Base-by-base conservation (phyloP, 1,140 invertebrate genomes). In the Macrobrachium nipponense region DNA sequence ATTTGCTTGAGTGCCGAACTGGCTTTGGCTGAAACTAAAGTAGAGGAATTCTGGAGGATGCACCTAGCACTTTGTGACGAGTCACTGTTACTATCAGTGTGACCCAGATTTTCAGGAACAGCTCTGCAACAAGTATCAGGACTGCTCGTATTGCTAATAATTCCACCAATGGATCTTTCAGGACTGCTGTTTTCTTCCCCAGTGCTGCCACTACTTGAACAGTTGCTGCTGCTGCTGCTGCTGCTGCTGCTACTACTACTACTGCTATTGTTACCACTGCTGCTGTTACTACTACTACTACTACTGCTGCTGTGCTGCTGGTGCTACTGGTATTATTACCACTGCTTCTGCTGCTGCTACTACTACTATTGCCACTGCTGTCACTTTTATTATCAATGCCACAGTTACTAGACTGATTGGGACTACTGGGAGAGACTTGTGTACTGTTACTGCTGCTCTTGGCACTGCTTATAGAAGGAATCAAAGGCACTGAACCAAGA, bases 1-100 rank as follows among this genome's bases (percentile, higher is more conserved):
- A 89, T 87, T 62, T 89, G 88, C 36, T 89, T 89, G 18, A 78
- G 70, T 15, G 82, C 78, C 61, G 84, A 86, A 36, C 60, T 80
- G 59, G 79, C 58, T 58, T 82, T 87, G 4, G 70, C 73, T 64
- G 85, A 77, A n/a, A 64, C 18, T 10, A 73, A 81, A 27, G 83
- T 44, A 43, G 75, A 59, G 18, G 77, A 77, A 18, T 66, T 75
- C 59, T 86, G 77, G 27, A 59, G 51, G 66, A 23, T 79, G 51
- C 66, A 72, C 2, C 68, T 68, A 73, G 78, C 51, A 43, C 77
- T 59, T 68, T 86, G 76, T 17, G 77, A 86, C 18, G 83, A 79
- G 59, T 77, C 83, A 80, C 83, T 86, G 77, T 79, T 86, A 20
- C 77, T 80, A 72, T 86, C 83, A 20, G 83, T 86, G 58, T 68